Percentiles rank a stretch among this genome's conserved stretches.
Evolutionary conservation across 2,888 invertebrate species (phyloP).

Genomic region (Tetropium fuscum): DNA sequence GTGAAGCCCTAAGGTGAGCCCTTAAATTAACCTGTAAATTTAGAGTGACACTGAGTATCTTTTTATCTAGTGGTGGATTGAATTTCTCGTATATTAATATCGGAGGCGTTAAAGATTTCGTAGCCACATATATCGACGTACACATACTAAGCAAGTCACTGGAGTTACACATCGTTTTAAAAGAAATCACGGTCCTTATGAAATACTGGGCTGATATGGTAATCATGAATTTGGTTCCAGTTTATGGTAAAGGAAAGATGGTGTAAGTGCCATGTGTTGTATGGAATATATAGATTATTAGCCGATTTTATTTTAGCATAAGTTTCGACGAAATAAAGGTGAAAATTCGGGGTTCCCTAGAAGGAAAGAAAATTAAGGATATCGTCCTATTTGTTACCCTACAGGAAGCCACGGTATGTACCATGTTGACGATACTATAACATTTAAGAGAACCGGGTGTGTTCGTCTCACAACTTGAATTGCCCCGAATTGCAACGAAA

Average conservation of each 20-base stretch:
- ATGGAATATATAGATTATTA: neutral
- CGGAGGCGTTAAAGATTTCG: conserved; percentile 31
- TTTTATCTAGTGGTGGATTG: conserved; percentile 33
- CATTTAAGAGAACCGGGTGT: too few relatives aligned
- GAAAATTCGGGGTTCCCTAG: neutral
- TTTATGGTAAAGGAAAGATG: conserved; percentile 37
- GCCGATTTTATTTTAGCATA: neutral
- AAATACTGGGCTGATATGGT: conserved; percentile 30
- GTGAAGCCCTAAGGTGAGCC: neutral
- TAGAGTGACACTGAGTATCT: neutral
- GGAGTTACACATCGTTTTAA: conserved; percentile 29
- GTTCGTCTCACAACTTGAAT: too few relatives aligned
- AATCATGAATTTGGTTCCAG: conserved; percentile 31
- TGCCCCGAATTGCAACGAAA: too few relatives aligned
- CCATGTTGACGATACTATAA: too few relatives aligned
- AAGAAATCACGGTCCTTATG: conserved; percentile 28
- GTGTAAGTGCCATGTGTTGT: conserved; percentile 28
- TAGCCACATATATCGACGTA: conserved; percentile 23
- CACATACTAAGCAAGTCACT: conserved; percentile 20
- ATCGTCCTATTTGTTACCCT: neutral
- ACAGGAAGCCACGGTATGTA: conserved; percentile 3
- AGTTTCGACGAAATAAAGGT: neutral
- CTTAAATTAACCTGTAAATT: neutral
- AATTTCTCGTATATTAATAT: conserved; percentile 22
- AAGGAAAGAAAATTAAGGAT: neutral